phyloP scores from a whole-genome alignment of 2,797 vertebrate species.

The Cheirogaleus major region DNA sequence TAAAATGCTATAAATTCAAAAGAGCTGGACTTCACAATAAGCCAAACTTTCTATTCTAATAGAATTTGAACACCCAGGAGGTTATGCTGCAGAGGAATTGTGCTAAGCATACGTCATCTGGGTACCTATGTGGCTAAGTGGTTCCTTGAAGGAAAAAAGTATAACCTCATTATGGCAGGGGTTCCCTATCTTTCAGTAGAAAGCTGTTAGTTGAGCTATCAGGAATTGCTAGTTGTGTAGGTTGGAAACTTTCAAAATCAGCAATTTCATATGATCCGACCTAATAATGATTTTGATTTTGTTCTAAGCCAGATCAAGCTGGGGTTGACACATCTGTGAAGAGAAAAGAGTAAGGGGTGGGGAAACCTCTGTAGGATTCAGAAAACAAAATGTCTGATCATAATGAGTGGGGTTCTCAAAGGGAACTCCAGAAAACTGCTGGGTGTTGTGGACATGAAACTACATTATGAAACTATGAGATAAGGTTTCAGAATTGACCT shows the following conservation, averaged over 20 bases:
- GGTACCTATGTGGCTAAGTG: background rate
- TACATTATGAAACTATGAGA: background rate
- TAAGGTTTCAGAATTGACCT: background rate
- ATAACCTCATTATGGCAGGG: background rate
- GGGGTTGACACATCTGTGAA: background rate
- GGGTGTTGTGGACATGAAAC: background rate
- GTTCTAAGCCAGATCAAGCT: slow-evolving; percentile 9
- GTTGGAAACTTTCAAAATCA: slow-evolving; percentile 27
- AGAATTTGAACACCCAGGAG: background rate
- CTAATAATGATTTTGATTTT: background rate
- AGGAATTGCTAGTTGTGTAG: slow-evolving; percentile 4
- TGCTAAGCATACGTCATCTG: background rate
- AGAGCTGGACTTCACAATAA: background rate
- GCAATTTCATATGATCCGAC: slow-evolving; percentile 1
- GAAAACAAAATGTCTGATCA: slow-evolving; percentile 35
- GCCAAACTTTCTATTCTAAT: background rate
- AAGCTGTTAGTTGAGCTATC: background rate
- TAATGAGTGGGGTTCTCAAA: background rate
- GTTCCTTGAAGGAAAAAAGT: background rate
- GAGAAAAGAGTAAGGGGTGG: background rate
- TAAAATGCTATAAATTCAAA: background rate
- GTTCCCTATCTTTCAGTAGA: background rate
- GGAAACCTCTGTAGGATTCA: background rate
- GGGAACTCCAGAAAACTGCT: background rate
- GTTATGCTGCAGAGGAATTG: background rate